Base-by-base conservation (phyloP, 1,140 invertebrate species). In the Panulirus ornatus region DNA sequence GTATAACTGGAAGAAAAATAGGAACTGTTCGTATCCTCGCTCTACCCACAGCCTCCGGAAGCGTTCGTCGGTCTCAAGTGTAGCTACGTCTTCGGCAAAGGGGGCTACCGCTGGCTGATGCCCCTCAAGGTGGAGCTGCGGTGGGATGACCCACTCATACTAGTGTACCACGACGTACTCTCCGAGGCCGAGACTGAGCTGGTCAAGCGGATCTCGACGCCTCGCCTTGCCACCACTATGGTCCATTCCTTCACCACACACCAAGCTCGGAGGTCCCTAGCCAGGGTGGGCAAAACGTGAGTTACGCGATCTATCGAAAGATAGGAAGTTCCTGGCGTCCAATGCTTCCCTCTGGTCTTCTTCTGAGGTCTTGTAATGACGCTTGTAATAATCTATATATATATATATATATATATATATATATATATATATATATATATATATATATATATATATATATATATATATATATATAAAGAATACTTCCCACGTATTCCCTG, bases 161-260 rank as follows among this genome's bases (percentile, higher is more conserved):
- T 91, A 0, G 82, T 92, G 40, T 91, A 82, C 79, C 89, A 91
- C 51, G 90, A 91, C 73, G 91, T 91, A 40, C 38, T 92, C 36
- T 89, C 84, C 5, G 86, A 85, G 63, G 19, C 51, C 5, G 91
- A 92, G 86, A 91, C 70, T 36, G 54, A 79, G 22, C 34, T 54
- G 19, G 19, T 92, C n/a, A 90, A 78, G 34, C 19, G 40, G 27
- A n/a, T 92, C 19, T 75, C 88, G 8, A 40, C 79, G 54, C 91
- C 91, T 1, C 54, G 85, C n/a, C 88, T 92, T 0, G 71, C 83
- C 40, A 92, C 91, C 54, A 92, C 91, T 16, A 73, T 83, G 82
- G 91, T 92, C 34, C 91, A 92, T 42, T 91, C 91, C 51, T 89
- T 92, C 85, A 91, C 87, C 44, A 91, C 82, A 0, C 90, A 91